Conservation (phyloP, 2,113 vertebrate species). For the Xenotilapia caudafasciata region DNA sequence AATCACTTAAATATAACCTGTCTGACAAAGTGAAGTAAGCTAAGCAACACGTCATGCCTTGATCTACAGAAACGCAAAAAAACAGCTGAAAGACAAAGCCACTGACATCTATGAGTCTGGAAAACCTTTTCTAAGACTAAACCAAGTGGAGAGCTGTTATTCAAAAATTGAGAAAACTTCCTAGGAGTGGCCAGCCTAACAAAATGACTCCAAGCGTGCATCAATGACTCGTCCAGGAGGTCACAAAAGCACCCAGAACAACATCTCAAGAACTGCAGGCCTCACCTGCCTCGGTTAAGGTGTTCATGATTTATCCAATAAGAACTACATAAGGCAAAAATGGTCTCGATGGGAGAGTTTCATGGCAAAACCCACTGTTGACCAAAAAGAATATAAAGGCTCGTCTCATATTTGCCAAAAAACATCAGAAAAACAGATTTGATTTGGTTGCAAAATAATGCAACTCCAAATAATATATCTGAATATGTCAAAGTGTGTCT, state of each 20-base stretch:
- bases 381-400: not conserved
- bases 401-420: not conserved
- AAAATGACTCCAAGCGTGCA: not conserved
- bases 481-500: not conserved
- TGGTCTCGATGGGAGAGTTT: not conserved
- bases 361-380: not conserved
- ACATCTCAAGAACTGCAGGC: not conserved
- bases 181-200: not conserved
- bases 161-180: not conserved
- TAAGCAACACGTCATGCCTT: not conserved
- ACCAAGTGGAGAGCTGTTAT: not conserved
- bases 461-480: not conserved
- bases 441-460: not conserved
- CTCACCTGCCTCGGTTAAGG: not conserved
- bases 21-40: not conserved
- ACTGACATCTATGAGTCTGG: not conserved
- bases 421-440: not conserved
- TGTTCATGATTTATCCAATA: not conserved
- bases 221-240: not conserved
- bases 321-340: not conserved
- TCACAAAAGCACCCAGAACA: not conserved
- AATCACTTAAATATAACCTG: not conserved
- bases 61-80: not conserved
- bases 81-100: not conserved
- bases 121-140: not conserved